Evolutionary conservation across 2,797 vertebrate genomes (phyloP).

Genomic region (Loriculus beryllinus): DNA sequence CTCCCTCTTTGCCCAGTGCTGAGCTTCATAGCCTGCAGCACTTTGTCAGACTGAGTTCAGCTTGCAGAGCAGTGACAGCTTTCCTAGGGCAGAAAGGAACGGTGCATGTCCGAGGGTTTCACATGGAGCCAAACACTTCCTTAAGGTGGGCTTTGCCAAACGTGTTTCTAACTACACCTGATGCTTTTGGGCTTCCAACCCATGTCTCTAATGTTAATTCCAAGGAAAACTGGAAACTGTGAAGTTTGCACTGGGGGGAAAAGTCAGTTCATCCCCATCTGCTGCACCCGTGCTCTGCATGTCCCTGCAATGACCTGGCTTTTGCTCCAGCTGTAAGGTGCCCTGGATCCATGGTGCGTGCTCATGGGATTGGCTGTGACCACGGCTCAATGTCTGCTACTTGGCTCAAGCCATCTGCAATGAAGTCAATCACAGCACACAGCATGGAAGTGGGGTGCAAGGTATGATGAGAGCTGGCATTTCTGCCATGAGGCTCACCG

Average conservation of each 20-base stretch:
- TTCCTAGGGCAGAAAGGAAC: background rate
- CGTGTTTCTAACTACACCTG: background rate
- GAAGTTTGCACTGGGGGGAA: background rate
- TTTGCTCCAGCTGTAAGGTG: background rate
- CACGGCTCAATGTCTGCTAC: fast-evolving
- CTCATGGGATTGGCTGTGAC: fast-evolving
- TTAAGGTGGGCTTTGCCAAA: background rate
- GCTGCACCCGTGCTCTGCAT: fast-evolving
- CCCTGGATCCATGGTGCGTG: fast-evolving
- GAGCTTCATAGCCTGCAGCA: background rate
- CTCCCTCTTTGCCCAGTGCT: background rate
- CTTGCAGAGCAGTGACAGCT: background rate
- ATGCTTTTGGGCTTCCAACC: background rate
- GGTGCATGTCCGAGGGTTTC: background rate
- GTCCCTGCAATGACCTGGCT: background rate
- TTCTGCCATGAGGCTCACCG: constrained; percentile 35
- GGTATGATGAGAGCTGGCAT: constrained; percentile 58
- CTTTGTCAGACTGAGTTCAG: fast-evolving
- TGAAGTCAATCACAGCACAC: background rate
- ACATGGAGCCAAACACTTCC: background rate
- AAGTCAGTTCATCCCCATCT: background rate
- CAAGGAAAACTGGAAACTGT: background rate
- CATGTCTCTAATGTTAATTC: fast-evolving
- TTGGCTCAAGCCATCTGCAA: background rate
- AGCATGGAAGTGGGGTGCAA: background rate